Conservation (phyloP, 2,888 invertebrate species). For the Melipona bicolor region DNA sequence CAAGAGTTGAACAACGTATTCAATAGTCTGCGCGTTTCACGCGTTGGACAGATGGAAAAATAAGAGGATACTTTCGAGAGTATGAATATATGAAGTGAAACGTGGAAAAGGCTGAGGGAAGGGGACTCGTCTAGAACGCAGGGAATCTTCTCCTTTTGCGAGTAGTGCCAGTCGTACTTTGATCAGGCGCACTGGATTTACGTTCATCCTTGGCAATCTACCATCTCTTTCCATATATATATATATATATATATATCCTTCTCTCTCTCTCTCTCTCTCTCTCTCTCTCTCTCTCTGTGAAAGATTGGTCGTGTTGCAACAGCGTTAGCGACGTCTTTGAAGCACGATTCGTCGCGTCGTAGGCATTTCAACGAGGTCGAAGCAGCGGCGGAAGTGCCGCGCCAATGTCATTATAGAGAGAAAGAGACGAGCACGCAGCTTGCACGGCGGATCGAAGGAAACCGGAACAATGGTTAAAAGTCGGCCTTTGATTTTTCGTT, state of each 20-base stretch:
- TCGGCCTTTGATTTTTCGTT: slow-evolving; percentile 27
- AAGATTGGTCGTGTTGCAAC: slow-evolving; percentile 39
- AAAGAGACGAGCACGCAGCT: slow-evolving; percentile 46
- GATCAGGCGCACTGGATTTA: slow-evolving; percentile 78
- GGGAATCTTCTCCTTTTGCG: slow-evolving; percentile 63
- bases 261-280: not conserved
- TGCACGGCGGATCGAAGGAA: not conserved
- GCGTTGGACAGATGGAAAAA: slow-evolving; percentile 18
- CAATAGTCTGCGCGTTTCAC: slow-evolving; percentile 1
- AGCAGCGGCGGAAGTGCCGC: slow-evolving; percentile 57
- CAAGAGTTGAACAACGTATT: not conserved
- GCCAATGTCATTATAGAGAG: slow-evolving; percentile 63
- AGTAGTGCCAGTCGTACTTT: slow-evolving; percentile 76
- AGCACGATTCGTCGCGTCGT: slow-evolving; percentile 61
- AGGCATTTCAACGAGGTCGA: slow-evolving; percentile 61
- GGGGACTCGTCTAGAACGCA: slow-evolving; percentile 46
- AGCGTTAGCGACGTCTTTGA: slow-evolving; percentile 57
- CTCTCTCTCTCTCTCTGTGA: not conserved
- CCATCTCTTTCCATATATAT: not conserved
- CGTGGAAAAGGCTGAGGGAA: slow-evolving; percentile 11
- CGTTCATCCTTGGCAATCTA: slow-evolving; percentile 66
- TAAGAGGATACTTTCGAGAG: slow-evolving; percentile 34
- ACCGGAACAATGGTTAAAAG: slow-evolving; percentile 18
- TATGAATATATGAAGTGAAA: not conserved
- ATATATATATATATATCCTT: not conserved